Evolutionary conservation across 2,797 vertebrate species (phyloP).

Genomic region (Luscinia luscinia): DNA sequence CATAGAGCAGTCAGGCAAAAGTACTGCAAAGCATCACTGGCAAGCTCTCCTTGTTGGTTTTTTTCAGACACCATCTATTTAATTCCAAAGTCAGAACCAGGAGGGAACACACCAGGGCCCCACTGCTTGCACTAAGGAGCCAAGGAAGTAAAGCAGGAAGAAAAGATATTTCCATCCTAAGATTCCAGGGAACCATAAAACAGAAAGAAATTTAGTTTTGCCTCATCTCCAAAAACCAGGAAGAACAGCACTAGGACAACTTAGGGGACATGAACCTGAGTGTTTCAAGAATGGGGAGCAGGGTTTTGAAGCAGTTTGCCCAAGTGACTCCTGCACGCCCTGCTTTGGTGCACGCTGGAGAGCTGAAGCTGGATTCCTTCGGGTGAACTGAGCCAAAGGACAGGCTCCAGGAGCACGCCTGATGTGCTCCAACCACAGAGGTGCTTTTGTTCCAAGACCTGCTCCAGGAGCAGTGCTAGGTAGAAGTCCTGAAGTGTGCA

Average conservation of each 20-base stretch:
- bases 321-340: not conserved
- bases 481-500: not conserved
- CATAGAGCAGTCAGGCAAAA: not conserved
- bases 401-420: accelerated
- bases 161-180: not conserved
- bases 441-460: not conserved
- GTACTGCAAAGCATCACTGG: not conserved
- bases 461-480: not conserved
- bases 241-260: not conserved
- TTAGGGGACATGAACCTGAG: not conserved
- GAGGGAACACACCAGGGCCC: not conserved
- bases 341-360: not conserved
- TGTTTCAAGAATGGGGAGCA: accelerated
- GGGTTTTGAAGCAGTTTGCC: not conserved
- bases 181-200: not conserved
- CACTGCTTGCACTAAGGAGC: not conserved
- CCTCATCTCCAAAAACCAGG: not conserved
- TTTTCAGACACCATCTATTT: not conserved
- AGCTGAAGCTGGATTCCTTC: not conserved
- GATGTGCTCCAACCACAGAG: not conserved
- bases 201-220: not conserved
- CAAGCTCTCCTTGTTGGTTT: not conserved
- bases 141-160: not conserved
- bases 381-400: accelerated
- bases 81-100: not conserved